Percentiles rank a stretch among this genome's conserved stretches.
Conservation (phyloP, 2,888 invertebrate species). For the Leucoma salicis region DNA sequence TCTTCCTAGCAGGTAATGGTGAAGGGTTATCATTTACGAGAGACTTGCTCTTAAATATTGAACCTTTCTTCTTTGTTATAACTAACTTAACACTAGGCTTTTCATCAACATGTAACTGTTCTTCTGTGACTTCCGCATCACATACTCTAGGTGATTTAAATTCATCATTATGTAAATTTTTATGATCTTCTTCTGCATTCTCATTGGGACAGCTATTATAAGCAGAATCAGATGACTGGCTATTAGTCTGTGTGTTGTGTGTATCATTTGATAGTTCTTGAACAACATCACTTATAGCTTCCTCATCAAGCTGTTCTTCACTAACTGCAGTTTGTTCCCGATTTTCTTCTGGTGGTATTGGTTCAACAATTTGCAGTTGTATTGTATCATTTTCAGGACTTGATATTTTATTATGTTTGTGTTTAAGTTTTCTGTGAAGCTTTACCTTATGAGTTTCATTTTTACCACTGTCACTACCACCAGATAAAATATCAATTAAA, state of each 20-base stretch:
- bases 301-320: slow-evolving; percentile 42
- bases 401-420: slow-evolving; percentile 55
- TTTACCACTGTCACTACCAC: slow-evolving; percentile 50
- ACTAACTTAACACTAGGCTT: slow-evolving; percentile 85
- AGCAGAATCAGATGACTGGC: slow-evolving; percentile 69
- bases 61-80: slow-evolving; percentile 92
- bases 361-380: slow-evolving; percentile 7
- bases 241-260: slow-evolving; percentile 52
- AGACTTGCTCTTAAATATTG: slow-evolving; percentile 93
- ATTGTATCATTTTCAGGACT: slow-evolving; percentile 50
- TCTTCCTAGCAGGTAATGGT: slow-evolving; percentile 84
- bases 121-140: slow-evolving; percentile 48
- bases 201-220: slow-evolving; percentile 76
- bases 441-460: slow-evolving; percentile 52
- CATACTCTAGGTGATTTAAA: slow-evolving; percentile 67
- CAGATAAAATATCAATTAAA: slow-evolving; percentile 62
- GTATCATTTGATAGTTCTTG: slow-evolving; percentile 49
- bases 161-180: slow-evolving; percentile 65
- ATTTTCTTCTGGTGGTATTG: slow-evolving; percentile 25
- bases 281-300: slow-evolving; percentile 36
- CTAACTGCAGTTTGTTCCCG: slow-evolving; percentile 26
- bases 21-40: slow-evolving; percentile 84
- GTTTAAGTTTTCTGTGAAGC: slow-evolving; percentile 57
- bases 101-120: slow-evolving; percentile 60
- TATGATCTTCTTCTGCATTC: slow-evolving; percentile 62